Evolutionary conservation across 2,888 invertebrate species (phyloP).

Genomic region (Noctua janthe): DNA sequence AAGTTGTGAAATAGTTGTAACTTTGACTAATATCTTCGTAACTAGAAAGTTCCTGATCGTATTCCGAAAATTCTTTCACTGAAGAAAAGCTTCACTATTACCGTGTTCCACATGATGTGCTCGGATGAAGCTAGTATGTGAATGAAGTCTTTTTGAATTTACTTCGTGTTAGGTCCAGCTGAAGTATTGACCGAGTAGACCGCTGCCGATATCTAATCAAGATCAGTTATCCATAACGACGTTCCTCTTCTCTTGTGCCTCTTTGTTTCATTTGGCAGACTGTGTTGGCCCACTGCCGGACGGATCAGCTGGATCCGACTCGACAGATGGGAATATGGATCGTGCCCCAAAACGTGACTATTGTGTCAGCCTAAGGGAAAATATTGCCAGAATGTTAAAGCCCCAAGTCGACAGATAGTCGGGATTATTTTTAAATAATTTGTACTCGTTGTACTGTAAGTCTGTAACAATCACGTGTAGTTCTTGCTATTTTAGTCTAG

Average conservation of each 20-base stretch:
- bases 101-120: too few species aligned
- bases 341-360: constrained; percentile 61
- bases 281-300: constrained; percentile 63
- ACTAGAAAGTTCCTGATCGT: too few species aligned
- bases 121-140: not conserved
- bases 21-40: too few species aligned
- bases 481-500: constrained; percentile 28
- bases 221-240: constrained; percentile 9
- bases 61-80: too few species aligned
- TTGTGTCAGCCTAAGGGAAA: constrained; percentile 36
- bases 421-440: constrained; percentile 55
- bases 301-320: constrained; percentile 47
- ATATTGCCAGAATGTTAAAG: constrained; percentile 62
- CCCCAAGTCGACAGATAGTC: constrained; percentile 17
- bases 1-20: too few species aligned
- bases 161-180: not conserved
- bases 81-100: too few species aligned
- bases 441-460: constrained; percentile 19
- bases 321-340: constrained; percentile 17
- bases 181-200: not conserved
- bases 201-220: not conserved
- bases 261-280: constrained; percentile 58
- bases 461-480: constrained; percentile 30
- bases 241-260: constrained; percentile 18
- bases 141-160: not conserved